Percentiles rank a stretch among this genome's conserved stretches.
Conservation (phyloP, 2,113 vertebrate genomes). For the Neofelis nebulosa region DNA sequence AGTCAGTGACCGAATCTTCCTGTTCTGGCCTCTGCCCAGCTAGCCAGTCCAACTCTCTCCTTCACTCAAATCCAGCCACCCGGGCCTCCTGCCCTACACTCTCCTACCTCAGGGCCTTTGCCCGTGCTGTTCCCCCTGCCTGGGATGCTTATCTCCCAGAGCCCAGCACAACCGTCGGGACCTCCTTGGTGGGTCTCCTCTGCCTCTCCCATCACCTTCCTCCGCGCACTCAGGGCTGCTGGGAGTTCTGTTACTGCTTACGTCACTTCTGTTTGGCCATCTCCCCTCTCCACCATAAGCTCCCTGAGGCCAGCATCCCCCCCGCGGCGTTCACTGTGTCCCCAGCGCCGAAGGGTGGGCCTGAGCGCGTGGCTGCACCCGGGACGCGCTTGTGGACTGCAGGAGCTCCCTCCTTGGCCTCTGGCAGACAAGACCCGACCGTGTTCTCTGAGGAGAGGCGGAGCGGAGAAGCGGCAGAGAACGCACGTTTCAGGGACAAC, state of each 20-base stretch:
- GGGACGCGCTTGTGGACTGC: not conserved
- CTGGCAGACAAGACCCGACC: not conserved
- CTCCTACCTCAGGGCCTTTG: not conserved
- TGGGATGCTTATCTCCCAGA: not conserved
- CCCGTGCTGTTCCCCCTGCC: accelerated
- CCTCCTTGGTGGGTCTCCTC: not conserved
- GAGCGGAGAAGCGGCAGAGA: accelerated
- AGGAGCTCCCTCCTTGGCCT: not conserved
- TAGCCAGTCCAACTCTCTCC: not conserved
- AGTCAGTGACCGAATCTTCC: not conserved
- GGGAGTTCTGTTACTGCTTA: accelerated
- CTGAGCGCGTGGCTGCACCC: accelerated
- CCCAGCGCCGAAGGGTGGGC: not conserved
- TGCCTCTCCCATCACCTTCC: not conserved
- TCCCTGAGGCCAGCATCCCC: not conserved
- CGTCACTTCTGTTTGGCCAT: accelerated
- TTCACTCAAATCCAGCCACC: not conserved
- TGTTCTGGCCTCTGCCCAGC: not conserved
- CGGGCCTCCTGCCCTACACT: not conserved
- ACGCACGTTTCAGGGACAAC: accelerated
- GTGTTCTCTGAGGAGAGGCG: accelerated
- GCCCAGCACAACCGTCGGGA: accelerated
- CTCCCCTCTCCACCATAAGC: accelerated
- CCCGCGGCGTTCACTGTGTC: not conserved
- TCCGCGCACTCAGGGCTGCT: accelerated